Evolutionary conservation across 2,113 vertebrate genomes (phyloP), one percentile per base, ranked within the genome.

Genomic region (Sterrhoptilus dennistouni): DNA sequence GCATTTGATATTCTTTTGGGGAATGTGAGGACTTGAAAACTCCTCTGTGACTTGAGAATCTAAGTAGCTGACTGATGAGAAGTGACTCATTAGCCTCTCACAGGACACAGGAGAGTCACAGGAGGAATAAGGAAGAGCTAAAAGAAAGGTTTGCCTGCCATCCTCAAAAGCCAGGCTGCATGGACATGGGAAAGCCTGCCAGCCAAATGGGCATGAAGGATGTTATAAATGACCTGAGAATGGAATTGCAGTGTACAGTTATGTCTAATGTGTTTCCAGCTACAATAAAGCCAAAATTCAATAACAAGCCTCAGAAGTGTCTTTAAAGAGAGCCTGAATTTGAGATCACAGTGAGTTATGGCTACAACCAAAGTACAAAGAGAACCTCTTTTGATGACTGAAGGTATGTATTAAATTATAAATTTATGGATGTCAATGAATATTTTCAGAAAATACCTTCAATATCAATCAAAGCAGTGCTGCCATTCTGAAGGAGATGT

Each of bases 391-490:
- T 15, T 60, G 24, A 75, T 10, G 28, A 76, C 25, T 85, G 84
- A 31, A 86, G 35, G 60, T 27, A 57, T 9, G 35, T 15, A 38
- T 42, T 59, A 77, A 87, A 56, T 44, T 44, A 66, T 18, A 69
- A 40, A 36, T 61, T 36, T 69, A 71, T 22, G 61, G 27, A 64
- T 50, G 17, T 28, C 77, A 89, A 47, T 53, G 8, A 77, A 38
- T 87, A n/a, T 72, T 92, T 90, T 90, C 61, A 91, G 36, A 53
- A 93, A 94, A 94, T n/a, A 45, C 19, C 64, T 71, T 83, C 72
- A 50, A 31, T 50, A 90, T 38, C 63, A 53, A 87, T 71, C 72
- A 94, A 82, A 54, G 63, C 38, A 61, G 54, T 25, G 33, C 63
- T 83, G 28, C 38, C 81, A 28, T n/a, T 66, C 66, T 90, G 42